Base-by-base conservation (phyloP, 1,140 invertebrate species). In the Drosophila funebris region DNA sequence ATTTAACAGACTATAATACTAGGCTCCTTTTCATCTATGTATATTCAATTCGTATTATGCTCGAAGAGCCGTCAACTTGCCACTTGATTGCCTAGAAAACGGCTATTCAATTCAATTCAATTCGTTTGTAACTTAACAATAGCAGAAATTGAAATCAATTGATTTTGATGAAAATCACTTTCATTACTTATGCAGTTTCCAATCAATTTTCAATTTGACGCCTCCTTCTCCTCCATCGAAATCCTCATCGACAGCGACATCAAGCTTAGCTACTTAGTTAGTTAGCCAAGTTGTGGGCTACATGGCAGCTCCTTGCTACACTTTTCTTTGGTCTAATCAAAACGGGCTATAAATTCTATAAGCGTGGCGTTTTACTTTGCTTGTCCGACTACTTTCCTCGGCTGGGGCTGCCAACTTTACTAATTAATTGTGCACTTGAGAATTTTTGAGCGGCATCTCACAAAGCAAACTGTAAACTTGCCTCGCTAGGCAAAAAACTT, bases 351-450 rank as follows among this genome's bases (percentile, higher is more conserved):
- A 83, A 85, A 84, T 84, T 87, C 41, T 56, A 14, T 11, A 29
- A 46, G 67, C 53, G 67, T 76, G 50, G 64, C 66, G 61, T 66
- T 74, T 67, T 72, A 61, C 70, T 61, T 62, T 76, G 56, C 54
- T 36, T 24, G 41, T 48, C 29, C 67, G 37, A 22, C 22, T 13
- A 54, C 33, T 41, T 37, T 27, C 6, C 36, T 48, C 18, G 9
- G 37, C 16, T 18, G 27, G 50, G 27, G 14, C 39, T 63, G 58
- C 57, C 64, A 87, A 83, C 84, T 87, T 87, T 87, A 88, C 78
- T 88, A 88, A 88, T 88, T 88, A 88, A 88, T 88, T 88, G 84
- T 83, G 76, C 83, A 88, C 83, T 88, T 84, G 83, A 88, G 83
- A 88, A 83, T 88, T 88, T 85, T 83, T 73, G 66, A 70, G 72